Conservation (phyloP, 2,888 invertebrate genomes). For the Holacanthella duospinosa region DNA sequence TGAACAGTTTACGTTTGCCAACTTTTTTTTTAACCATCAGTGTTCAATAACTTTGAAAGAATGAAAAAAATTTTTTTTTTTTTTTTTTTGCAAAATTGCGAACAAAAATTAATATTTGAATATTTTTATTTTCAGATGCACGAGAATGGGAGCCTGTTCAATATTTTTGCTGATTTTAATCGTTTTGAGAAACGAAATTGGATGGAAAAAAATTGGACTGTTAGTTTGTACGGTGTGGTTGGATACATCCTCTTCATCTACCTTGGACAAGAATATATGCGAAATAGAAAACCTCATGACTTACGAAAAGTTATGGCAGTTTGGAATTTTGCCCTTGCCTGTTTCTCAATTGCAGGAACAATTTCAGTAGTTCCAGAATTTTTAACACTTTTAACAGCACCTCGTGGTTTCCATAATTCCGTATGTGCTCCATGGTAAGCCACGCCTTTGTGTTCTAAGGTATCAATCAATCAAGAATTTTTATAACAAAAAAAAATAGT, state of each 20-base stretch:
- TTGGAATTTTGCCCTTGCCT: slow-evolving; percentile 86
- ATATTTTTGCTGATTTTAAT: slow-evolving; percentile 57
- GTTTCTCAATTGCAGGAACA: slow-evolving; percentile 87
- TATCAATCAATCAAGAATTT: background rate
- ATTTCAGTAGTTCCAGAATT: slow-evolving; percentile 84
- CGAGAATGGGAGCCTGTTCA: slow-evolving; percentile 10
- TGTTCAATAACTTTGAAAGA: too few species aligned
- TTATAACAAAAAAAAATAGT: background rate
- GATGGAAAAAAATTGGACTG: slow-evolving; percentile 95
- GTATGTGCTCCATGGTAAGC: slow-evolving; percentile 82
- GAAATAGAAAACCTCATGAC: slow-evolving; percentile 78
- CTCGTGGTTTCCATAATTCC: slow-evolving; percentile 87
- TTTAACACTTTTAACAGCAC: slow-evolving; percentile 62
- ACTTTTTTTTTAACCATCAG: too few species aligned
- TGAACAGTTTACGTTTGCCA: too few species aligned
- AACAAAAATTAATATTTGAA: too few species aligned
- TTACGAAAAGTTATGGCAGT: slow-evolving; percentile 71
- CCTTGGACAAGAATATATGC: slow-evolving; percentile 88
- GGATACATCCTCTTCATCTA: slow-evolving; percentile 90
- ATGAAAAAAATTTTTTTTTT: too few species aligned
- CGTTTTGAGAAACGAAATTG: slow-evolving; percentile 78
- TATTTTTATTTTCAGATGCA: slow-evolving; percentile 14
- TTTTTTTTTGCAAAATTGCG: too few species aligned
- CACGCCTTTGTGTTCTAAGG: too few species aligned
- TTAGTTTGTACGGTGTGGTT: slow-evolving; percentile 77